A percentile compares a stretch with the other conserved stretches of the same genome.
Conservation (phyloP, 2,888 invertebrate genomes). For the Gymnoscelis rufifasciata region DNA sequence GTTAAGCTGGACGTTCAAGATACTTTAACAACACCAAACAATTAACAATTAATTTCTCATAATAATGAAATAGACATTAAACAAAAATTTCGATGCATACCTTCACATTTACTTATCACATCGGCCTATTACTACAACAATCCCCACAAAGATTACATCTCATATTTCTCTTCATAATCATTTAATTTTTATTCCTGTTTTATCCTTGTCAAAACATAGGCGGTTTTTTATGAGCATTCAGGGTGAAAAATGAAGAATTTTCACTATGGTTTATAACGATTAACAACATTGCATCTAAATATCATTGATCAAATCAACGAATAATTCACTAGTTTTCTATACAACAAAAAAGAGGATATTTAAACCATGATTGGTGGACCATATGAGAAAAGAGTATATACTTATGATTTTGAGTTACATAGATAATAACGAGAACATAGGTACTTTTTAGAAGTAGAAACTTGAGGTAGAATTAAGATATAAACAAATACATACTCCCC, state of each 20-base stretch:
- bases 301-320: neutral
- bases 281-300: conserved; percentile 4
- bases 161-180: conserved; percentile 1
- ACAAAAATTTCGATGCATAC: conserved; percentile 14
- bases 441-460: neutral
- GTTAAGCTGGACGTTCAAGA: conserved; percentile 1
- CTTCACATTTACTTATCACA: conserved; percentile 2
- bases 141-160: conserved; percentile 6
- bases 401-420: too few relatives aligned
- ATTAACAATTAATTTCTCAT: conserved; percentile 11
- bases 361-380: neutral
- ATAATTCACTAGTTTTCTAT: too few relatives aligned
- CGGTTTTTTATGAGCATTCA: conserved; percentile 25
- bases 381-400: neutral
- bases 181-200: conserved; percentile 11
- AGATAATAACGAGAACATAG: neutral
- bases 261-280: conserved; percentile 4
- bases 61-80: conserved; percentile 8
- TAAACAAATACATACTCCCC: neutral
- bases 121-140: conserved; percentile 5
- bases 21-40: conserved; percentile 17
- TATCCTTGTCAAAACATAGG: conserved; percentile 23
- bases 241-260: conserved; percentile 5
- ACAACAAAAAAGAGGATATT: too few relatives aligned
- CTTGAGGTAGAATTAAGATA: neutral